Conservation (phyloP, 2,797 vertebrate genomes). For the Mus minutoides region DNA sequence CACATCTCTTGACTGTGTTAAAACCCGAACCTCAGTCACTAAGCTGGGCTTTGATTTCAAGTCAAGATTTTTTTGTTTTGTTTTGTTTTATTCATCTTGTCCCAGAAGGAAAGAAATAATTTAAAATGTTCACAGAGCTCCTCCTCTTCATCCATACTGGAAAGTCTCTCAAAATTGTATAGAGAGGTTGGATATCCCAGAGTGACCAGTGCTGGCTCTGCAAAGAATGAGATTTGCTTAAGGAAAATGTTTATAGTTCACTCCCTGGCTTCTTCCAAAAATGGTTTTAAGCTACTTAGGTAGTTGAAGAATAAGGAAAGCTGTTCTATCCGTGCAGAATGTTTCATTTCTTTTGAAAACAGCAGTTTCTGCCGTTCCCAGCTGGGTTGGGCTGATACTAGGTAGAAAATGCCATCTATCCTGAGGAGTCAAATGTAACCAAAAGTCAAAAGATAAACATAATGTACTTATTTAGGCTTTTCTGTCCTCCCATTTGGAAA, state of each 20-base stretch:
- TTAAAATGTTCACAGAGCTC: background rate
- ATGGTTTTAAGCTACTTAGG: conserved; percentile 65
- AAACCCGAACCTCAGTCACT: background rate
- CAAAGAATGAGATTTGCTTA: conserved; percentile 69
- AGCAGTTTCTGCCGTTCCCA: conserved; percentile 49
- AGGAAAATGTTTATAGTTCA: conserved; percentile 75
- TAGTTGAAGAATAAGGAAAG: conserved; percentile 70
- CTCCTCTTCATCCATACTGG: background rate
- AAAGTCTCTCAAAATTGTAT: conserved; percentile 45
- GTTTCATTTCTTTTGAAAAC: conserved; percentile 66
- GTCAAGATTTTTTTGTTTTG: background rate
- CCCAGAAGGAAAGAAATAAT: conserved; percentile 38
- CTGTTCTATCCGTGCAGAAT: conserved; percentile 24
- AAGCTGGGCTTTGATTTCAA: background rate
- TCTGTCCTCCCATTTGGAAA: conserved; percentile 49
- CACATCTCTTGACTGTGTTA: background rate
- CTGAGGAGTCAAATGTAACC: conserved; percentile 53
- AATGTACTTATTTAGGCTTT: conserved; percentile 56
- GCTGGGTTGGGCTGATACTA: conserved; percentile 46
- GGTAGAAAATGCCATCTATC: conserved; percentile 59
- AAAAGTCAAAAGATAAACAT: conserved; percentile 67
- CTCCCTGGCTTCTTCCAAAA: conserved; percentile 72
- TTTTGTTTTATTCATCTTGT: background rate
- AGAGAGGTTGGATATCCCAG: conserved; percentile 32
- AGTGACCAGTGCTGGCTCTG: conserved; percentile 55